Evolutionary conservation across 2,113 vertebrate species (phyloP), one percentile per base, ranked within the genome.

Genomic region (Mus spicilegus): DNA sequence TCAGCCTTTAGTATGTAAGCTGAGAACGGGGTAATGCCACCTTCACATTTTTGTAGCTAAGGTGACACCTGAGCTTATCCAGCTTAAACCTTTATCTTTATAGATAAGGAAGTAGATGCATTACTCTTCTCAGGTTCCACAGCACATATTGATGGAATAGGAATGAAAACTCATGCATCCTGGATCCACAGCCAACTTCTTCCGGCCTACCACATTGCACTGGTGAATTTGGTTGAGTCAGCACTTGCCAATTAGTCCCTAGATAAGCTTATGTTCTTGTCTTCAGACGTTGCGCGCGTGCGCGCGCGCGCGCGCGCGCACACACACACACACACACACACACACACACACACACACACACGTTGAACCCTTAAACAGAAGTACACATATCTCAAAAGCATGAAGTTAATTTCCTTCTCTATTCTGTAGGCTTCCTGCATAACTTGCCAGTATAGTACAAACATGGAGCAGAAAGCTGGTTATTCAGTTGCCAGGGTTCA

Each of bases 401-500:
- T n/a, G 12, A 73, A 93, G 63, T 69, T 69, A 77, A 13, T 69
- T 92, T 90, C 42, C 39, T 92, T 70, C 46, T 87, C 65, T 61
- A 30, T 51, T 67, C 28, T 61, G 19, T 7, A 69, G 39, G 88
- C 93, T 63, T 95, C 61, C 89, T 96, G 13, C 4, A 73, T 65
- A 97, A 87, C 80, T 70, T 77, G 19, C 19, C 7, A 65, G 82
- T 81, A 88, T 89, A 63, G 90, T 65, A 51, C 84, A 89, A 90
- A 42, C 85, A 87, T 84, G 39, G 26, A 46, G 56, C 63, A 36
- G 24, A 70, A 30, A 88, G n/a, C 16, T 93, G 80, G 49, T 87
- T 75, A 70, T 91, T 82, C 54, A 89, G 81, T 19, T 76, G 76
- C 13, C 24, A 39, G 36, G 39, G 36, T 77, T 95, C 76, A 33